These are phyloP conservation scores for Cladopsammia gracilis DNA, from an alignment of 64 coral and sea anemone genomes.

Conservation along the genomic window DNA sequence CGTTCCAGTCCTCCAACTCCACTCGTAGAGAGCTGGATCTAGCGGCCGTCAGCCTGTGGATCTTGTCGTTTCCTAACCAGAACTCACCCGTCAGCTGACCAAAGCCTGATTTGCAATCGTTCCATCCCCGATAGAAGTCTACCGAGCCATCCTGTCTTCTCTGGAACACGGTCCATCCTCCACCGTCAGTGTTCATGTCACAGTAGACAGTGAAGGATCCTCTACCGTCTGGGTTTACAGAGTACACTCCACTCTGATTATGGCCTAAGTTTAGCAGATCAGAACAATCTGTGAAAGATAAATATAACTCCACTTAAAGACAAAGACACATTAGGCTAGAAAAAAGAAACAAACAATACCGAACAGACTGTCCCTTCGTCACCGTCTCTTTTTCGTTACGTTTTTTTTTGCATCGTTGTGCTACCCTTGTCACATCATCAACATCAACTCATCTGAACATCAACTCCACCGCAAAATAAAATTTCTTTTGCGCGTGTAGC, in stretches of 20 bases:
- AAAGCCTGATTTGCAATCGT: conserved; percentile 34
- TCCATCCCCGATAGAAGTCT: conserved; percentile 16
- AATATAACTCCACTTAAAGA: too few relatives aligned
- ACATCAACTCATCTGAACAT: too few relatives aligned
- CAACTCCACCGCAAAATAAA: too few relatives aligned
- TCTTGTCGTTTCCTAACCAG: conserved; percentile 46
- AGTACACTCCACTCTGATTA: neutral
- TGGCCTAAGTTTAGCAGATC: neutral
- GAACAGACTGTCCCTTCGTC: too few relatives aligned
- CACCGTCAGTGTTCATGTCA: conserved; percentile 30
- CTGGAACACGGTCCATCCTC: conserved; percentile 41
- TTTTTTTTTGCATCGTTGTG: too few relatives aligned
- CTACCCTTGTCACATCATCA: too few relatives aligned
- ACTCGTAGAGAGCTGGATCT: neutral
- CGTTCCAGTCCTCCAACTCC: neutral
- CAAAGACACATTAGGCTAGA: too few relatives aligned
- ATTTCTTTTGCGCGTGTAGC: too few relatives aligned
- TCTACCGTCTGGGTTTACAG: conserved; percentile 22
- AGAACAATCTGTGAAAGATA: too few relatives aligned
- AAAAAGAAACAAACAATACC: too few relatives aligned
- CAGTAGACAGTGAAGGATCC: conserved; percentile 29
- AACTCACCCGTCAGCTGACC: conserved; percentile 8
- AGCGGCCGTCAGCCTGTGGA: conserved; percentile 1
- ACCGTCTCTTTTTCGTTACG: too few relatives aligned
- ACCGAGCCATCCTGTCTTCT: conserved; percentile 23